Percentiles rank a stretch among this genome's conserved stretches.
These are phyloP conservation scores for Dysidea cf. avara DNA, from an alignment of 37 sponge, comb jelly and placozoan genomes.

Conservation along the genomic window DNA sequence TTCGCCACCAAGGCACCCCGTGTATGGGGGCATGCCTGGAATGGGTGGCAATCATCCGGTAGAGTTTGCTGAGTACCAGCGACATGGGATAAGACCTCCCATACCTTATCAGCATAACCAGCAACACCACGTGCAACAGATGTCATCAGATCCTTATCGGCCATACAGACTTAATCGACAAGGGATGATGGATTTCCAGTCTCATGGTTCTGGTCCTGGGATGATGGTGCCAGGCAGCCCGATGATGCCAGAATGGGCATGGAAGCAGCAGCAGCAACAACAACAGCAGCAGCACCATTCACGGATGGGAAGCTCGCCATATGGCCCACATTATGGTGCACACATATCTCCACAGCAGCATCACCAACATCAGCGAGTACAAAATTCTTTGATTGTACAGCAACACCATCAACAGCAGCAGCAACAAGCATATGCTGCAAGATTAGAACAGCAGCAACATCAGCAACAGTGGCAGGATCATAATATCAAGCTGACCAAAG, in stretches of 20 bases:
- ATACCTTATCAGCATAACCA: too few relatives aligned
- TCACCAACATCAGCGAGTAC: too few relatives aligned
- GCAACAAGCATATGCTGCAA: too few relatives aligned
- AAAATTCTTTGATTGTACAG: neutral
- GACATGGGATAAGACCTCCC: too few relatives aligned
- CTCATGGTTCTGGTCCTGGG: too few relatives aligned
- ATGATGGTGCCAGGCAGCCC: conserved; percentile 10
- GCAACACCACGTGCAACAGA: too few relatives aligned
- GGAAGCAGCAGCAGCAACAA: conserved; percentile 31
- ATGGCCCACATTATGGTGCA: neutral
- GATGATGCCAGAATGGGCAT: conserved; percentile 40
- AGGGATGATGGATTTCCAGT: neutral
- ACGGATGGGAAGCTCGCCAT: conserved; percentile 3
- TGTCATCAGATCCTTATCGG: neutral
- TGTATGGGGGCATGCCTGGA: too few relatives aligned
- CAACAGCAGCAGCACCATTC: conserved; percentile 19
- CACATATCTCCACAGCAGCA: neutral
- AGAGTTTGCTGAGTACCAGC: too few relatives aligned
- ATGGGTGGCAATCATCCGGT: too few relatives aligned
- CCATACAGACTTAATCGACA: neutral
- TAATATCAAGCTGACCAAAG: neutral
- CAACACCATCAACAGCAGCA: conserved; percentile 47
- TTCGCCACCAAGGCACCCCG: too few relatives aligned
- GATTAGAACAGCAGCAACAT: conserved; percentile 7
- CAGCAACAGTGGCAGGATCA: too few relatives aligned